phyloP scores from a whole-genome alignment of 2,888 invertebrate genomes.

The Melanophora roralis region DNA sequence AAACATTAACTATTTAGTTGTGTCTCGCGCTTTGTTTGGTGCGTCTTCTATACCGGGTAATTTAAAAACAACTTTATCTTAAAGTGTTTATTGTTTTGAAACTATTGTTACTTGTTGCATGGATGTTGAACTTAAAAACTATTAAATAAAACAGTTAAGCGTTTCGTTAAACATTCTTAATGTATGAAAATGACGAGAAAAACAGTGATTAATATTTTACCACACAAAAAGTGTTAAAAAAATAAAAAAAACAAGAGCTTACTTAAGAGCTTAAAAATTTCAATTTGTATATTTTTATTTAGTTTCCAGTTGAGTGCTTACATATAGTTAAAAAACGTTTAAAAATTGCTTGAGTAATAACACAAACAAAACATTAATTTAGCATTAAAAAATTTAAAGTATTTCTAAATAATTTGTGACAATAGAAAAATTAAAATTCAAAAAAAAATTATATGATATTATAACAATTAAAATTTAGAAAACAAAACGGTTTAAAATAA shows the following conservation, averaged over 20 bases:
- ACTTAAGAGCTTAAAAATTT: too few species aligned
- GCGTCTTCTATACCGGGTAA: constrained; percentile 59
- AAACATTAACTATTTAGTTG: constrained; percentile 76
- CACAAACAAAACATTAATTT: constrained; percentile 2
- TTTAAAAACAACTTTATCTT: constrained; percentile 15
- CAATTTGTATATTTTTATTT: constrained; percentile 6
- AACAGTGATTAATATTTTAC: constrained; percentile 19
- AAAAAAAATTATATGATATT: background rate
- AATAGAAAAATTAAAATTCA: constrained; percentile 24
- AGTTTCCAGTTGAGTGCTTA: constrained; percentile 63
- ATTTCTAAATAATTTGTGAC: constrained; percentile 51
- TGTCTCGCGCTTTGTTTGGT: constrained; percentile 72
- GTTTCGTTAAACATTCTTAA: constrained; percentile 75
- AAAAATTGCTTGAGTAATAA: constrained; percentile 22
- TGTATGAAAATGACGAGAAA: constrained; percentile 58
- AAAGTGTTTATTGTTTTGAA: constrained; percentile 33
- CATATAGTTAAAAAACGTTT: constrained; percentile 56
- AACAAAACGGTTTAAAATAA: constrained; percentile 11
- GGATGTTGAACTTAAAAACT: constrained; percentile 61
- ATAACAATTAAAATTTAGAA: constrained; percentile 11
- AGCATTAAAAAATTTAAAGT: constrained; percentile 14
- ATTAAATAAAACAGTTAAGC: constrained; percentile 66
- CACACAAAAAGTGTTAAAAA: constrained; percentile 22
- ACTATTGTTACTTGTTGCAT: constrained; percentile 35
- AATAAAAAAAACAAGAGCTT: constrained; percentile 8